Conservation (phyloP, 2,888 invertebrate species). For the Pachliopta kotzebuea region DNA sequence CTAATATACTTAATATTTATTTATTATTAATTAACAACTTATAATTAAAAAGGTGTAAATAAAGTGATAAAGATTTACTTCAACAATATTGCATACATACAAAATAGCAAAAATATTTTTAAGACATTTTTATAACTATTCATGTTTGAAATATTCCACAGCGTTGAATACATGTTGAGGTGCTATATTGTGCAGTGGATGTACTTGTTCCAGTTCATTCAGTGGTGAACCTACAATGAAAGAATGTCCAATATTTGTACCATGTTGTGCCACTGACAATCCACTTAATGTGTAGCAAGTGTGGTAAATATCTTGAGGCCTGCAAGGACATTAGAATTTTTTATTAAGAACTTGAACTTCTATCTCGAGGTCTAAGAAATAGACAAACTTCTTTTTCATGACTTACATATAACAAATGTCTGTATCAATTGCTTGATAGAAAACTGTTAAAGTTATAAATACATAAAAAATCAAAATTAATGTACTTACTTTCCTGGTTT, state of each 20-base stretch:
- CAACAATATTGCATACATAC: neutral
- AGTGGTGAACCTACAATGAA: conserved; percentile 82
- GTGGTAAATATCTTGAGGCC: conserved; percentile 95
- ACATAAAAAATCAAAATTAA: neutral
- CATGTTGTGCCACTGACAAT: conserved; percentile 94
- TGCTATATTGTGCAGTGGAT: conserved; percentile 91
- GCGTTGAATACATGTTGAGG: conserved; percentile 81
- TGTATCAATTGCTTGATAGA: too few species aligned
- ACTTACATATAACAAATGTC: too few species aligned
- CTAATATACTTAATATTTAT: neutral
- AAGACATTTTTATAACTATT: neutral
- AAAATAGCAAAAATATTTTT: neutral
- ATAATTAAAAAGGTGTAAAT: neutral
- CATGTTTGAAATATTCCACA: conserved; percentile 61
- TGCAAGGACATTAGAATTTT: conserved; percentile 56
- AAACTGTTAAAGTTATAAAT: neutral
- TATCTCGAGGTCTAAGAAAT: neutral
- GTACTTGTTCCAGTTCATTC: conserved; percentile 88
- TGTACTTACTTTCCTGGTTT: conserved; percentile 94
- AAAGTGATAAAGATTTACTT: conserved; percentile 2
- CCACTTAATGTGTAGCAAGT: conserved; percentile 98
- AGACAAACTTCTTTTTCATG: too few species aligned
- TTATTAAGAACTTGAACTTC: neutral
- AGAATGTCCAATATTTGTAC: conserved; percentile 67
- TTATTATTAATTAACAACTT: neutral